A percentile compares a stretch with the other conserved stretches of the same genome.
These are phyloP conservation scores for Pheosia tremula DNA, from an alignment of 2,888 invertebrate species.

Conservation along the genomic window DNA sequence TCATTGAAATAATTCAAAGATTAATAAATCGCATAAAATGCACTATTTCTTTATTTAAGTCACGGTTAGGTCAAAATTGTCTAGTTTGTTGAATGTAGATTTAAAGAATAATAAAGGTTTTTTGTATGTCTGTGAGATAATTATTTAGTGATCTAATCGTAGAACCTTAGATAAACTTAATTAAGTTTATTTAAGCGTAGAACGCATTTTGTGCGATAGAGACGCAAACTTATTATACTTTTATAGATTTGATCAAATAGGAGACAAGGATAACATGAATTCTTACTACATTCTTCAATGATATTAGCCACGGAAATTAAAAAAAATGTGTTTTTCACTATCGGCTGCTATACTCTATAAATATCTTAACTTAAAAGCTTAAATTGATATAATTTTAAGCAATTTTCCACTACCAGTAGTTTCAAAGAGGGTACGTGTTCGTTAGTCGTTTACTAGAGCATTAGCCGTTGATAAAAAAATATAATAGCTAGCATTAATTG, in stretches of 20 bases:
- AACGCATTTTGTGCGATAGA: not conserved
- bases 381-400: not conserved
- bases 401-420: not conserved
- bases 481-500: not conserved
- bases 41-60: slow-evolving; percentile 32
- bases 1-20: slow-evolving; percentile 29
- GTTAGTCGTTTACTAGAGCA: not conserved
- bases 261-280: slow-evolving; percentile 34
- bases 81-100: not conserved
- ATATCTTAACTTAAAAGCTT: not conserved
- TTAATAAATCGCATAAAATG: slow-evolving; percentile 44
- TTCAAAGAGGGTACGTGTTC: not conserved
- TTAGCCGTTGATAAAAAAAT: not conserved
- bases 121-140: no score
- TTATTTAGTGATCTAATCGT: no score
- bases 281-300: slow-evolving; percentile 5
- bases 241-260: slow-evolving; percentile 8
- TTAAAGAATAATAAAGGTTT: no score
- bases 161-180: not conserved
- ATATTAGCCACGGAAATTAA: not conserved
- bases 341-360: not conserved
- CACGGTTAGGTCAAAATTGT: not conserved
- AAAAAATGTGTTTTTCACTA: not conserved
- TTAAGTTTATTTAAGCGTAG: no score
- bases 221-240: not conserved